Conservation (phyloP, 2,797 vertebrate genomes). For the Chiloscyllium punctatum region DNA sequence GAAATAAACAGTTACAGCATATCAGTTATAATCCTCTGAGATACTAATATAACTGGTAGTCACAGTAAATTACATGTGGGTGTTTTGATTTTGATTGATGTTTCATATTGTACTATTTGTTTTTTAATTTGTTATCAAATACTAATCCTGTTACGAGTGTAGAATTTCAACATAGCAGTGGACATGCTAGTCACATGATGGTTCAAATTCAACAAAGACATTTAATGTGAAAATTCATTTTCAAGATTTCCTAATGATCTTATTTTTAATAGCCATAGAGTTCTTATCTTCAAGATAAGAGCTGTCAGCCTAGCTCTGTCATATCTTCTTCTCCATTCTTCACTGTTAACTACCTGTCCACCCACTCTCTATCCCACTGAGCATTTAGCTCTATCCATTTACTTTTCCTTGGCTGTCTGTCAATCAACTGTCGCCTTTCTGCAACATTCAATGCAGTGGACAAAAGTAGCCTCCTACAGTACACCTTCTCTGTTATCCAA, state of each 20-base stretch:
- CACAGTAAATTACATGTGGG: neutral
- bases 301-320: neutral
- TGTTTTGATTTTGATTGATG: neutral
- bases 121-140: neutral
- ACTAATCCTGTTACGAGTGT: neutral
- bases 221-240: neutral
- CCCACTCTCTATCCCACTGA: neutral
- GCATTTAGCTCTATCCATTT: neutral
- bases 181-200: neutral
- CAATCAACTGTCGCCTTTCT: neutral
- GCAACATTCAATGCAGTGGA: neutral
- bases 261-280: neutral
- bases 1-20: neutral
- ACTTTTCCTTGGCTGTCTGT: neutral
- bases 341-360: neutral
- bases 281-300: neutral
- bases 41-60: neutral
- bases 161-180: neutral
- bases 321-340: neutral
- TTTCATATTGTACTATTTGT: neutral
- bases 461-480: neutral
- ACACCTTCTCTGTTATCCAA: neutral
- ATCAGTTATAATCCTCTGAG: neutral
- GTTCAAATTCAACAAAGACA: neutral
- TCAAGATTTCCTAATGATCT: neutral